phyloP scores from a whole-genome alignment of 2,113 vertebrate genomes.

The Trematomus loennbergii region DNA sequence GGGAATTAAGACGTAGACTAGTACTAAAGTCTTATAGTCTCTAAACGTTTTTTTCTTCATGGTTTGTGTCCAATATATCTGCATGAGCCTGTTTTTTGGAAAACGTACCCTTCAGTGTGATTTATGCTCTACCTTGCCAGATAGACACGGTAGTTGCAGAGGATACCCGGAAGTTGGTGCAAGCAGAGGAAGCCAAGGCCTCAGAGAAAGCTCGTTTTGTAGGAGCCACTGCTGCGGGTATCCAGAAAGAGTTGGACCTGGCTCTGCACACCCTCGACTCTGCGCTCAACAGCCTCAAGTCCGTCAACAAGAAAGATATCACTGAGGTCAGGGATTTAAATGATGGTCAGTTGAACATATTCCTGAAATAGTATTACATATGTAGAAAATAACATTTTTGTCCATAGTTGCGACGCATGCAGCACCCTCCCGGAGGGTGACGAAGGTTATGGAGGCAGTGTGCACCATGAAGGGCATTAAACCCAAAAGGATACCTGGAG shows the following conservation, averaged over 20 bases:
- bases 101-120: background rate
- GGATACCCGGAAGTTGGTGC: constrained; percentile 87
- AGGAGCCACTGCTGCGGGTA: constrained; percentile 90
- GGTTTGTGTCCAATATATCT: background rate
- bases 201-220: constrained; percentile 87
- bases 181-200: constrained; percentile 90
- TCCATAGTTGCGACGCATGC: constrained; percentile 89
- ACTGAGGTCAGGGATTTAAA: constrained; percentile 85
- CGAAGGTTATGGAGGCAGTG: constrained; percentile 92
- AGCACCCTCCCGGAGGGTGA: constrained; percentile 89
- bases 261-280: constrained; percentile 90
- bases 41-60: background rate
- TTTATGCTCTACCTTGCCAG: constrained; percentile 69
- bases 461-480: constrained; percentile 94
- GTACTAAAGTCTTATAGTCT: no score
- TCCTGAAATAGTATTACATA: background rate
- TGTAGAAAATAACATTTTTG: background rate
- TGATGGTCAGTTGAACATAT: no score
- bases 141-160: constrained; percentile 89
- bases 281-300: constrained; percentile 91
- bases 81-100: background rate
- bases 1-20: background rate
- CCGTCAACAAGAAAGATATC: constrained; percentile 93
- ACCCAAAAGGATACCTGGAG: constrained; percentile 89
- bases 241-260: constrained; percentile 91